Base-by-base conservation (phyloP, 1,140 invertebrate species). In the Tribolium madens region DNA sequence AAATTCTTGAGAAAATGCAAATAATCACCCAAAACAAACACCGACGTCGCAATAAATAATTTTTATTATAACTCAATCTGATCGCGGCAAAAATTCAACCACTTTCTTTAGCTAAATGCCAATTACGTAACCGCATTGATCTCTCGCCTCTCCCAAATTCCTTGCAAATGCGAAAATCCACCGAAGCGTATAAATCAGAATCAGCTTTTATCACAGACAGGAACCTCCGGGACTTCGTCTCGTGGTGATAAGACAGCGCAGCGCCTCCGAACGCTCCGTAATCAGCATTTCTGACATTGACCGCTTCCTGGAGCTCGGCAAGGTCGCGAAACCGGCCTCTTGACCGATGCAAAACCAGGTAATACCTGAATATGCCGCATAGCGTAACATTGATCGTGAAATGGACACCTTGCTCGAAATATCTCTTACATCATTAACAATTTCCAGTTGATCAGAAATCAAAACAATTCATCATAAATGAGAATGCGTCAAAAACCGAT, bases 321-420 rank as follows among this genome's bases (percentile, higher is more conserved):
- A 64, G 57, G 57, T 64, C 57, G 53, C 53, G 53, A 26, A 60
- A 60, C 53, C 53, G 57, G 57, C 57, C 26, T 64, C 57, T 64
- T 31, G 10, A 7, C 21, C 57, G 21, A 21, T 50, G 48, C 48
- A 50, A 50, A 50, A 50, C 48, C 57, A 12, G 21, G 57, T 64
- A 18, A 64, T 33, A 64, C 57, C 57, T 64, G 57, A 10, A 64
- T 64, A 9, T 17, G 14, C 50, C 21, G 21, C 21, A 26, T 42
- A 33, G 14, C 57, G 57, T 64, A 64, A 33, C 57, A 64, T 64
- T 64, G 57, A 64, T 64, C 57, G 57, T 64, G 57, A 64, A 64
- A n/a, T 5, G 21, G 26, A 2, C 21, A 33, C 31, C 57, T 26
- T 64, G 53, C 14, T 60, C 53, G 14, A 64, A 64, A 33, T 42